Evolutionary conservation across 2,797 vertebrate genomes (phyloP), one percentile per base, ranked within the genome.

Genomic region (Schizopygopsis pylzovi): DNA sequence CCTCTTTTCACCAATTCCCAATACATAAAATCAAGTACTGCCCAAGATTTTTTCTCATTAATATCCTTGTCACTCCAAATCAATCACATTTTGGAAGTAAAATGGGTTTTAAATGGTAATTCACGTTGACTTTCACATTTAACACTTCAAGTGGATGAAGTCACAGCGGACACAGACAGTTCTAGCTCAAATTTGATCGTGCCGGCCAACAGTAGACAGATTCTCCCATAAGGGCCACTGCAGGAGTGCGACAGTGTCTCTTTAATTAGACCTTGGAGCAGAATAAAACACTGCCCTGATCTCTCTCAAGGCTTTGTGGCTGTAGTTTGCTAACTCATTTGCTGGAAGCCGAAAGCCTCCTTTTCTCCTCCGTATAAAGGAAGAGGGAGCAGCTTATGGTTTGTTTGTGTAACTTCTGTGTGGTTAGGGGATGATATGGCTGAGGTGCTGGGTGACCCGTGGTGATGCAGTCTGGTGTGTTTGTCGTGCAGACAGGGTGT

Each of bases 341-440:
- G 71, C 63, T 52, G 15, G 28, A 70, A 75, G 72, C 39, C 11
- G 22, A 68, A 52, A 37, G 54, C 9, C 83, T 72, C 49, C 11
- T 84, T 79, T 79, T 85, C 28, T 63, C 43, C 67, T 72, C 28
- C 0, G 22, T 56, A 82, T 45, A 79, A 72, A 63, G 84, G 41
- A 75, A 77, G 73, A 61, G 85, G 71, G 25, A 61, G 84, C n/a
- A 76, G 76, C 59, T 79, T 54, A 79, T 72, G 59, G 86, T 89
- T 87, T 86, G 87, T 89, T 89, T 87, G 87, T 88, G 41, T 41
- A 8, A 8, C 41, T 80, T 89, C 85, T 78, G 86, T 89, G 88
- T 81, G 80, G 86, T 81, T 79, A 77, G 49, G 45, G n/a, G 52
- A 87, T 84, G 85, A 83, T 76, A 86, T 88, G 88, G 39, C 63